These are phyloP conservation scores for Agrilus cyanescens DNA, from an alignment of 2,888 invertebrate genomes.

Conservation along the genomic window DNA sequence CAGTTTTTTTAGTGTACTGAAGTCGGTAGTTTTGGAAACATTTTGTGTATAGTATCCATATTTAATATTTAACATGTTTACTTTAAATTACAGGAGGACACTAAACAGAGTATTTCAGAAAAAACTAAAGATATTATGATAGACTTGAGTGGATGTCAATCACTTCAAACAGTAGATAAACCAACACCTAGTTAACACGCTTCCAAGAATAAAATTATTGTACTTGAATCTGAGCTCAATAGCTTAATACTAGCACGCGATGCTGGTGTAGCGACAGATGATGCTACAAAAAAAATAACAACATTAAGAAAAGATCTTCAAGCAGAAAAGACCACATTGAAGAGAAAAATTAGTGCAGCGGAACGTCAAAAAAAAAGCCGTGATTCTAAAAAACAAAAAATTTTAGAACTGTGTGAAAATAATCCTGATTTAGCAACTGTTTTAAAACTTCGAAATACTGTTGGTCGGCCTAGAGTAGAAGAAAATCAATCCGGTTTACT, in stretches of 20 bases:
- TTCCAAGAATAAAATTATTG: conserved; percentile 1
- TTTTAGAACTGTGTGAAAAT: conserved; percentile 4
- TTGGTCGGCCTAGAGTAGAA: conserved; percentile 4
- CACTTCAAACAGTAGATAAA: conserved; percentile 1
- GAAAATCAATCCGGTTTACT: conserved; percentile 4
- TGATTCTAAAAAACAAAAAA: conserved; percentile 6
- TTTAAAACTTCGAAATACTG: conserved; percentile 4
- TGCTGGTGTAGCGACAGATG: conserved; percentile 4
- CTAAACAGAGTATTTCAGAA: no score
- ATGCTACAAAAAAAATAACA: conserved; percentile 4
- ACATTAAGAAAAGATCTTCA: conserved; percentile 3
- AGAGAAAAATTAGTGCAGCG: conserved; percentile 4
- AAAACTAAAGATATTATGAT: no score
- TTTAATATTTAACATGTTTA: no score
- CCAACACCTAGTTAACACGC: conserved; percentile 3
- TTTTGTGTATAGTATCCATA: no score
- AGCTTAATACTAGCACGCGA: conserved; percentile 4
- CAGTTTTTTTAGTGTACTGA: no score
- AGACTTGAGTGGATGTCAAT: conserved; percentile 1
- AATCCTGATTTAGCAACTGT: conserved; percentile 2
- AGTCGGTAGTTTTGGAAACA: no score
- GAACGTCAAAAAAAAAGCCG: conserved; percentile 4
- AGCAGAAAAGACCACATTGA: conserved; percentile 2
- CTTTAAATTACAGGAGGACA: no score
- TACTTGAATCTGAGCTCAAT: conserved; percentile 4